Evolutionary conservation across 2,888 invertebrate genomes (phyloP).

Genomic region (Ypsolopha scabrella): DNA sequence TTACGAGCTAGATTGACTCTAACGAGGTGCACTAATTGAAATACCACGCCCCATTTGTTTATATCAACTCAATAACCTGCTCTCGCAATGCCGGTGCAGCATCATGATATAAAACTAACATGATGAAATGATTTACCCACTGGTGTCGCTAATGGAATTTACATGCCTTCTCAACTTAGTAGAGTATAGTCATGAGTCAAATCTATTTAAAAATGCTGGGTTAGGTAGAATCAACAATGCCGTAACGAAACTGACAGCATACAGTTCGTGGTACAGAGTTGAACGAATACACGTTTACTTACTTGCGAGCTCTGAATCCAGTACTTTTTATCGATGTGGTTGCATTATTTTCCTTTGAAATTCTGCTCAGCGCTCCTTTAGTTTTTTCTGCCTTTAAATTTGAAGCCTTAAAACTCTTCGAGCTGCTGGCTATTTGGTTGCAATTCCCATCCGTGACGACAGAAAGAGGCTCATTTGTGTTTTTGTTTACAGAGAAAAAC

Average conservation of each 20-base stretch:
- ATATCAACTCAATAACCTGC: not conserved
- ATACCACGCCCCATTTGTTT: slow-evolving; percentile 16
- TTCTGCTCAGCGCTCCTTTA: slow-evolving; percentile 14
- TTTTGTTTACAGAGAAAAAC: slow-evolving; percentile 41
- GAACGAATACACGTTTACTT: not conserved
- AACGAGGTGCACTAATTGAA: slow-evolving; percentile 1
- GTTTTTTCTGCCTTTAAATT: slow-evolving; percentile 9
- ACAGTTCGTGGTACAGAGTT: too few relatives aligned
- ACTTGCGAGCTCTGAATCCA: not conserved
- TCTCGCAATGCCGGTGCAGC: not conserved
- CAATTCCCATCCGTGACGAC: slow-evolving; percentile 43
- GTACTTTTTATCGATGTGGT: not conserved
- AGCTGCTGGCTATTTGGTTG: slow-evolving; percentile 39
- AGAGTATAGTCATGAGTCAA: slow-evolving; percentile 26
- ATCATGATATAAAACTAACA: not conserved
- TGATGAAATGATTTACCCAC: slow-evolving; percentile 8
- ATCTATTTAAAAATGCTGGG: slow-evolving; percentile 34
- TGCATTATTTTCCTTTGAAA: not conserved
- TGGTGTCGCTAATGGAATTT: slow-evolving; percentile 6
- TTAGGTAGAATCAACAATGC: not conserved
- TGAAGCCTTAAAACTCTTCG: slow-evolving; percentile 4
- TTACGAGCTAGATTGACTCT: not conserved
- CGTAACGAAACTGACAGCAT: too few relatives aligned
- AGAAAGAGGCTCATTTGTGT: slow-evolving; percentile 20
- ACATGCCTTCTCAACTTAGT: slow-evolving; percentile 18